Evolutionary conservation across 2,113 vertebrate species (phyloP).

Genomic region (Garra rufa): DNA sequence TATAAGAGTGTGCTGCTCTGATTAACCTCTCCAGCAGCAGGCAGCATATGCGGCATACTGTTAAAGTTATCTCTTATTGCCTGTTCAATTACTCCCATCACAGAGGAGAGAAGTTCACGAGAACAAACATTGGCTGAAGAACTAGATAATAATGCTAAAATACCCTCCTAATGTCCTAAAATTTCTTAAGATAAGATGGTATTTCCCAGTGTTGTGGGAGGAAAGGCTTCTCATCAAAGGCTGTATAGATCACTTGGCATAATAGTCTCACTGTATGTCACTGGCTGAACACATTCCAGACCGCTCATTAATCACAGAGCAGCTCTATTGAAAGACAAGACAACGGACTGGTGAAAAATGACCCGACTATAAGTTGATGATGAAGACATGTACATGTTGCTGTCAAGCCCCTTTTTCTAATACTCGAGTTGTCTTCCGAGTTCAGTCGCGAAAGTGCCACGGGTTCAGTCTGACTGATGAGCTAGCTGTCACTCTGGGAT

Average conservation of each 20-base stretch:
- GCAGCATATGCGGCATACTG: neutral
- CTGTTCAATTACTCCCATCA: conserved; percentile 5
- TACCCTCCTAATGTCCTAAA: conserved; percentile 2
- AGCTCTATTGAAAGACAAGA: conserved; percentile 25
- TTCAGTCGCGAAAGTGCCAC: neutral
- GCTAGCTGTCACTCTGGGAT: neutral
- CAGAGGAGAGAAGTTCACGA: neutral
- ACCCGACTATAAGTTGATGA: conserved; percentile 9
- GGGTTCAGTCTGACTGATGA: conserved; percentile 21
- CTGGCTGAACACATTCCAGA: conserved; percentile 6
- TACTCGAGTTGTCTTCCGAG: conserved; percentile 12
- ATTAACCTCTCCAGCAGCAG: conserved; percentile 6
- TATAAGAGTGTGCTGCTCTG: neutral
- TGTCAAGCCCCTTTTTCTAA: conserved; percentile 12
- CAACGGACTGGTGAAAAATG: conserved; percentile 16
- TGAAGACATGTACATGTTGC: conserved; percentile 27
- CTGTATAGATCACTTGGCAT: neutral
- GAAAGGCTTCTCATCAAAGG: neutral
- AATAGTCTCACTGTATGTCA: conserved; percentile 23
- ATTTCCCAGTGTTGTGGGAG: conserved; percentile 20
- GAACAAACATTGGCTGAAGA: conserved; percentile 3
- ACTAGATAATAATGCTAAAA: conserved; percentile 24
- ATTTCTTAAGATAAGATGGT: conserved; percentile 2
- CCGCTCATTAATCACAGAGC: conserved; percentile 47
- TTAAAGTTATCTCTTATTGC: conserved; percentile 10